Conservation (phyloP, 2,797 vertebrate species). For the Pseudotriccus pelzelni region DNA sequence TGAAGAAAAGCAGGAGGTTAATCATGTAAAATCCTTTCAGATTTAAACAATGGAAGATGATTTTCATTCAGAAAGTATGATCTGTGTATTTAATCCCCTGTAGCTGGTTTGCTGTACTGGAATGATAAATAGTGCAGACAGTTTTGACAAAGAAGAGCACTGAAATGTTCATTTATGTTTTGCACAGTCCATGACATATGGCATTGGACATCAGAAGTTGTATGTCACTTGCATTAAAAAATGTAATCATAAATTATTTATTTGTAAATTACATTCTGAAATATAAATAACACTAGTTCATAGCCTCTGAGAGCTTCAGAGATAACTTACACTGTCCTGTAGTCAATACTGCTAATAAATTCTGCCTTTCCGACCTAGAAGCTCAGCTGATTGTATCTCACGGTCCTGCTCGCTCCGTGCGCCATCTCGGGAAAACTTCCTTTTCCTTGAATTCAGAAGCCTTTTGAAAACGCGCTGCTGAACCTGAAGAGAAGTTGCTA, state of each 20-base stretch:
- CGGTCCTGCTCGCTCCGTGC: not conserved
- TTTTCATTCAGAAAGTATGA: not conserved
- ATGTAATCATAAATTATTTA: not conserved
- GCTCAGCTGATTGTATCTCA: not conserved
- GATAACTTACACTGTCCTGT: not conserved
- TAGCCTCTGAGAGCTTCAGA: not conserved
- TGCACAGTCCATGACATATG: fast-evolving
- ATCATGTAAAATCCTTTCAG: not conserved
- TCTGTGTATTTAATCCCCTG: not conserved
- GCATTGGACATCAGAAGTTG: not conserved
- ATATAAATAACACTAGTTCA: not conserved
- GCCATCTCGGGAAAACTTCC: not conserved
- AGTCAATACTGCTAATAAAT: not conserved
- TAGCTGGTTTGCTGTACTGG: not conserved
- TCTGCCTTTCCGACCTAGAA: not conserved
- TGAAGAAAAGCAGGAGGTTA: not conserved
- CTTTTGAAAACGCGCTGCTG: not conserved
- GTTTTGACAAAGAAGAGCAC: not conserved
- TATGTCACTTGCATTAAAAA: not conserved
- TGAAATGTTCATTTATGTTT: not conserved
- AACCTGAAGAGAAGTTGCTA: not conserved
- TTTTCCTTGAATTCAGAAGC: not conserved
- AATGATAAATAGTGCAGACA: not conserved
- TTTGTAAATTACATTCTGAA: not conserved
- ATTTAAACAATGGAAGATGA: not conserved